phyloP scores from a whole-genome alignment of 2,888 invertebrate species.

The Synanthedon myopaeformis region DNA sequence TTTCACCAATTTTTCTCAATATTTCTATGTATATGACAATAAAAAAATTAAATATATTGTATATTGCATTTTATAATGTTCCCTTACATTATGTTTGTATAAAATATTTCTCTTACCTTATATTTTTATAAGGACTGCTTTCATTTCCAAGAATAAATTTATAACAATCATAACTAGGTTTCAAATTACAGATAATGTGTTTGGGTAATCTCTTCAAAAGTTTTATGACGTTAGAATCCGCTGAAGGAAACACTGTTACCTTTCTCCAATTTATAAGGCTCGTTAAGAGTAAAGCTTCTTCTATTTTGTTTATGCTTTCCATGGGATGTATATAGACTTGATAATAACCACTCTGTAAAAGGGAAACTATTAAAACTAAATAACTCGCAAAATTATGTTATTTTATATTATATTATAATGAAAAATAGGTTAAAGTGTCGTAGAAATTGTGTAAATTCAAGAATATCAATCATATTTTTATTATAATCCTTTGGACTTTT shows the following conservation, averaged over 20 bases:
- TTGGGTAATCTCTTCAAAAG: slow-evolving; percentile 14
- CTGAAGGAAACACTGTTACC: slow-evolving; percentile 19
- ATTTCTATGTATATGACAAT: too few relatives aligned
- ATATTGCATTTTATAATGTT: too few relatives aligned
- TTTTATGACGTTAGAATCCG: slow-evolving; percentile 18
- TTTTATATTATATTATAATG: too few relatives aligned
- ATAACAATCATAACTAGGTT: neutral
- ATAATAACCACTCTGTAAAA: neutral
- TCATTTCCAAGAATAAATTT: neutral
- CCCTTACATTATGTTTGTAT: too few relatives aligned
- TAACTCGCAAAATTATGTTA: too few relatives aligned
- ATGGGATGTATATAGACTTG: neutral
- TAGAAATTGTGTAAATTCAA: too few relatives aligned
- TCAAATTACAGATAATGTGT: slow-evolving; percentile 6
- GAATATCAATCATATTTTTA: too few relatives aligned
- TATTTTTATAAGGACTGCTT: neutral
- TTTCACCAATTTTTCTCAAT: too few relatives aligned
- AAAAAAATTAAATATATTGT: too few relatives aligned
- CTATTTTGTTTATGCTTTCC: slow-evolving; percentile 9
- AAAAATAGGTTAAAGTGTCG: too few relatives aligned
- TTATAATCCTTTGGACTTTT: too few relatives aligned
- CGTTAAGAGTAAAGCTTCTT: slow-evolving; percentile 27
- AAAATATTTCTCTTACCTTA: slow-evolving; percentile 5
- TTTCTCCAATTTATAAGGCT: slow-evolving; percentile 31
- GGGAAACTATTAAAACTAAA: neutral